These are phyloP conservation scores for Thereva nobilitata DNA, from an alignment of 2,888 invertebrate genomes.

Conservation along the genomic window DNA sequence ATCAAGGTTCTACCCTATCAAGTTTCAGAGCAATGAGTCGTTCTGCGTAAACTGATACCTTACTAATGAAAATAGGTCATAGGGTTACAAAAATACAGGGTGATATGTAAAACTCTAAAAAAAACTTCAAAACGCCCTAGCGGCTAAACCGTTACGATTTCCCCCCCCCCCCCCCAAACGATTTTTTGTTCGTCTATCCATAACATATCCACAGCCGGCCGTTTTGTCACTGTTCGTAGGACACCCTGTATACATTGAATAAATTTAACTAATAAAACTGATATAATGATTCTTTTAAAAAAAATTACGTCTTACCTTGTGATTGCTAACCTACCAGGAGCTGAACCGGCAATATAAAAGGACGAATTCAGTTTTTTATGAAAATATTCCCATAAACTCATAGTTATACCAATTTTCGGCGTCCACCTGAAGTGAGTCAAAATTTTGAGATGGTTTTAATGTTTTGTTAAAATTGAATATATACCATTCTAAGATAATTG, in stretches of 20 bases:
- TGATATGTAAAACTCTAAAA: no score
- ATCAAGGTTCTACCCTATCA: no score
- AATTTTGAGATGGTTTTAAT: not conserved
- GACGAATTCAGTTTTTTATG: conserved; percentile 63
- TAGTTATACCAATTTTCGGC: conserved; percentile 59
- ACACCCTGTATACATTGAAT: conserved; percentile 32
- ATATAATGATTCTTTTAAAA: conserved; percentile 7
- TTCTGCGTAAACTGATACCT: no score
- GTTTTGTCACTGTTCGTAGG: no score
- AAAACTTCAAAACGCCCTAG: no score
- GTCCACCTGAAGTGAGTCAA: conserved; percentile 55
- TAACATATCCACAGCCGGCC: no score
- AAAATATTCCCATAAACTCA: conserved; percentile 64
- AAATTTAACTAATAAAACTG: conserved; percentile 13
- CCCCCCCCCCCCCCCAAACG: no score
- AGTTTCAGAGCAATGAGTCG: no score
- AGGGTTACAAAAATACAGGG: no score
- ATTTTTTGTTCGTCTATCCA: no score
- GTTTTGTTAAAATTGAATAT: not conserved
- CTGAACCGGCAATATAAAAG: conserved; percentile 60
- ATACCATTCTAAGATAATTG: conserved; percentile 56
- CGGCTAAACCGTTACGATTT: no score
- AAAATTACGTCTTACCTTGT: conserved; percentile 46
- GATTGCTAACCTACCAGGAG: conserved; percentile 59
- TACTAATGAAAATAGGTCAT: no score